Base-by-base conservation (phyloP, 2,113 vertebrate species). In the Pluvialis apricaria region DNA sequence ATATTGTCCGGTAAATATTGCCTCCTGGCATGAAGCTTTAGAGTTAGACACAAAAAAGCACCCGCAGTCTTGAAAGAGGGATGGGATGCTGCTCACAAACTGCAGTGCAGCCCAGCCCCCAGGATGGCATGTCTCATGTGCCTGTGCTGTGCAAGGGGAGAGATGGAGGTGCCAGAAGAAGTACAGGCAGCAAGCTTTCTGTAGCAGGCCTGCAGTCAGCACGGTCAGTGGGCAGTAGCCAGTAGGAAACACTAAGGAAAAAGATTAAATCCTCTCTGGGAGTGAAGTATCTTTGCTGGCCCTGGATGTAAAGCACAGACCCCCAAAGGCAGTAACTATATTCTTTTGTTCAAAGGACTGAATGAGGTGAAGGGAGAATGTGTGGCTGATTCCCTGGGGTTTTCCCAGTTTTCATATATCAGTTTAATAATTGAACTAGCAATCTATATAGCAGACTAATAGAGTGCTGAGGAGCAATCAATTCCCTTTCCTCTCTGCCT, bases 51-150 rank as follows among this genome's bases (percentile, higher is more conserved):
- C 42, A 58, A 40, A 76, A 80, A 4, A 34, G 2, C 64, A 69
- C 11, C 8, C 31, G 31, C 21, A 31, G 15, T 16, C 57, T 34
- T 57, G 36, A 82, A 79, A 61, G 60, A 42, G 58, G 8, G 2
- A 1, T 66, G 24, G 40, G 49, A 52, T 0, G 7, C 24, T 24
- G 34, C 10, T 80, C 15, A 31, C 5, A 45, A 61, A 32, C 28
- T 22, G 21, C 52, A 34, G 70, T 28, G 44, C 32, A 55, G 6
- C 45, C 28, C 62, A 68, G 17, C 2, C 4, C 4, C 7, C 12
- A 55, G 14, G 12, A 14, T 5, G 6, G 17, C 49, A 55, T 12
- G 44, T 18, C 13, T 9, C n/a, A 45, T 0, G 0, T 32, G 10
- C 28, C 40, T 57, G 31, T 77, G 60, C 25, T 29, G 8, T 32